Percentiles rank a stretch among this genome's conserved stretches.
Conservation (phyloP, 2,113 vertebrate species). For the Clarias gariepinus region DNA sequence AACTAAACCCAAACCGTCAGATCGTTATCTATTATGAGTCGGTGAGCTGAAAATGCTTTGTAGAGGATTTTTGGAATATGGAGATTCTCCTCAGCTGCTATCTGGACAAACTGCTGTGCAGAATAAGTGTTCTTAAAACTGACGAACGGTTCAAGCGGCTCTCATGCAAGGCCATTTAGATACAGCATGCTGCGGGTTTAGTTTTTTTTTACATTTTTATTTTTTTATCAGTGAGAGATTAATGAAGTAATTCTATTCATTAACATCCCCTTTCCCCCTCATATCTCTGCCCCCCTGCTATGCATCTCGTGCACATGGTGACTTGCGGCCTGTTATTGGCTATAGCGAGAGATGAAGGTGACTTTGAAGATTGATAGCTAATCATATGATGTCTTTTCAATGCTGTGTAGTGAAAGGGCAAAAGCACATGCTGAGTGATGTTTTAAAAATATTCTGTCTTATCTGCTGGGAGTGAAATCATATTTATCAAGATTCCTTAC, state of each 20-base stretch:
- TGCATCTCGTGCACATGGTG: constrained; percentile 52
- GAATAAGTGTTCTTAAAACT: neutral
- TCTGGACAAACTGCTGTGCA: neutral
- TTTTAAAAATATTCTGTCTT: constrained; percentile 30
- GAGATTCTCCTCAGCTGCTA: neutral
- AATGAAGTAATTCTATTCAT: constrained; percentile 1
- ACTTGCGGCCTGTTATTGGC: constrained; percentile 61
- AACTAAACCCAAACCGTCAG: neutral
- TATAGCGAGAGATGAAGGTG: constrained; percentile 64
- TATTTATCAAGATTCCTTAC: constrained; percentile 69
- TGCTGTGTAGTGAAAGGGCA: constrained; percentile 54
- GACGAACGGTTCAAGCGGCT: neutral
- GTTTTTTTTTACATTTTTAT: neutral
- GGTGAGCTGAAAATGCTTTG: neutral
- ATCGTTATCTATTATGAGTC: neutral
- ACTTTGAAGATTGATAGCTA: constrained; percentile 64
- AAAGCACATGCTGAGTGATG: constrained; percentile 37
- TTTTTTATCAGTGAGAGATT: neutral
- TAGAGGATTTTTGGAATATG: neutral
- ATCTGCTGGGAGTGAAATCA: constrained; percentile 61
- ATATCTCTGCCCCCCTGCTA: constrained; percentile 29
- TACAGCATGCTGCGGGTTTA: neutral
- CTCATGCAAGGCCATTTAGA: neutral
- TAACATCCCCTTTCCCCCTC: constrained; percentile 41
- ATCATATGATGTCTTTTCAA: constrained; percentile 67